A percentile compares a stretch with the other conserved stretches of the same genome.
Evolutionary conservation across 2,797 vertebrate species (phyloP).

Genomic region (Agapornis canus): DNA sequence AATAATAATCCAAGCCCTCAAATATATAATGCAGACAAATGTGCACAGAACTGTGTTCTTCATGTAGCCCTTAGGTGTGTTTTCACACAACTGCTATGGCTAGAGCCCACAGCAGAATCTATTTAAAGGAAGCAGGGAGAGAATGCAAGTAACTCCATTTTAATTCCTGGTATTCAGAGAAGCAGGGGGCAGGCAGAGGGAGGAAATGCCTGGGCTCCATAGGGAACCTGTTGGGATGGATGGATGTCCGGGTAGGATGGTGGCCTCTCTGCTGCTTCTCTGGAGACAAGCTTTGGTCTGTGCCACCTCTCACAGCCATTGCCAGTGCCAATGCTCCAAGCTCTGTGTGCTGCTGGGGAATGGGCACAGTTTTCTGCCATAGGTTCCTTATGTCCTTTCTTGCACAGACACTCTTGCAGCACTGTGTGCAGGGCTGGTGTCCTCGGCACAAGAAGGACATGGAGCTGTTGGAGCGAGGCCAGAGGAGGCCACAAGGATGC

Average conservation of each 20-base stretch:
- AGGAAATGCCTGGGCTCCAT: background rate
- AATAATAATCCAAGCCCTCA: background rate
- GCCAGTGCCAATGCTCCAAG: rapidly evolving
- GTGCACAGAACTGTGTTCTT: background rate
- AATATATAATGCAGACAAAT: background rate
- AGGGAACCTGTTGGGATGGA: background rate
- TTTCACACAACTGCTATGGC: background rate
- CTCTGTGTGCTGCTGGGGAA: background rate
- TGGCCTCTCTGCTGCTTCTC: background rate
- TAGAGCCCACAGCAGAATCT: background rate
- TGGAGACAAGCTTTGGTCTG: background rate
- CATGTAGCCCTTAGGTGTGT: background rate
- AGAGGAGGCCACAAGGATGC: too few relatives aligned
- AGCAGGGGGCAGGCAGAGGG: background rate
- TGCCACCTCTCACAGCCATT: background rate
- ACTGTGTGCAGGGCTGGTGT: too few relatives aligned
- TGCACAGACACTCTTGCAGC: background rate
- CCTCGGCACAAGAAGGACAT: too few relatives aligned
- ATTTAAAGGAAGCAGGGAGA: background rate
- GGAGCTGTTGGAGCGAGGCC: too few relatives aligned
- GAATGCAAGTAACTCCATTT: background rate
- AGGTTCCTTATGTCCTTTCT: background rate
- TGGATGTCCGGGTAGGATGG: background rate
- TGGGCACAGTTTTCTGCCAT: background rate
- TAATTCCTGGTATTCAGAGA: background rate